Conservation (phyloP, 2,888 invertebrate genomes). For the Cantharis nigra region DNA sequence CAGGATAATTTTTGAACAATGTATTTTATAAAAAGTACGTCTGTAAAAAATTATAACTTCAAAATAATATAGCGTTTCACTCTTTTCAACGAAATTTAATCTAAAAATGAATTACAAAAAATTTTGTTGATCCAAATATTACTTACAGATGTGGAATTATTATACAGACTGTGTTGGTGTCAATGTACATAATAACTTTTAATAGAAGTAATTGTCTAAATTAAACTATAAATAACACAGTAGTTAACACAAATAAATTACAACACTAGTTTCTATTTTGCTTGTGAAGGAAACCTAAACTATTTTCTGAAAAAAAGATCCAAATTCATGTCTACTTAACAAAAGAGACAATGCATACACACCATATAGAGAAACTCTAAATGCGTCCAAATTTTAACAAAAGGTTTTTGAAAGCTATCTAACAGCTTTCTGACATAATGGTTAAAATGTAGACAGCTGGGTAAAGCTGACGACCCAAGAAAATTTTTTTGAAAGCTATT, state of each 20-base stretch:
- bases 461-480: conserved; percentile 3
- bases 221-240: neutral
- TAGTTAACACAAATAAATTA: neutral
- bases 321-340: neutral
- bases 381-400: conserved; percentile 7
- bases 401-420: conserved; percentile 11
- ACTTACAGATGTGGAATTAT: neutral
- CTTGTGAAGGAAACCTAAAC: neutral
- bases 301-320: neutral
- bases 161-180: neutral
- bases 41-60: too few species aligned
- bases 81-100: neutral
- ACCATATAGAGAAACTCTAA: neutral
- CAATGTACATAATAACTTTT: neutral
- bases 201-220: neutral
- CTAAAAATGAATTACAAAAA: neutral
- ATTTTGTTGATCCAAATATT: neutral
- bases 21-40: too few species aligned
- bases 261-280: neutral
- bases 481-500: conserved; percentile 5
- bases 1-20: too few species aligned
- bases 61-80: neutral
- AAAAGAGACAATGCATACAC: neutral
- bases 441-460: conserved; percentile 17
- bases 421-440: conserved; percentile 16